A percentile compares a stretch with the other conserved stretches of the same genome.
Conservation (phyloP, 2,797 vertebrate genomes). For the Lindbergichthys nudifrons region DNA sequence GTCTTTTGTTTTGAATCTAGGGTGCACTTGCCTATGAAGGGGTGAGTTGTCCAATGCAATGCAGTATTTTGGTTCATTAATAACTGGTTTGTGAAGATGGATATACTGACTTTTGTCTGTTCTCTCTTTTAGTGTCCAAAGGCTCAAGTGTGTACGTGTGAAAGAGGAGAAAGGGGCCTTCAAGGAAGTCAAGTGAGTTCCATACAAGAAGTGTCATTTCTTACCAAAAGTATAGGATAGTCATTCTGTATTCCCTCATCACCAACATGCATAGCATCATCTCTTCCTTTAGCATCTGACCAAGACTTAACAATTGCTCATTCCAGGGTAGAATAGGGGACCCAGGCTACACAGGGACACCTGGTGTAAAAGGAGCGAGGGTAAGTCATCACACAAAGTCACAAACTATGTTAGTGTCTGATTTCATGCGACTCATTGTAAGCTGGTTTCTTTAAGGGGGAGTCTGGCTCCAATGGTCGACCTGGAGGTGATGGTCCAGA, state of each 20-base stretch:
- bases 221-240: neutral
- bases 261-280: neutral
- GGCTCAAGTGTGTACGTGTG: constrained; percentile 83
- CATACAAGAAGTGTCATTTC: neutral
- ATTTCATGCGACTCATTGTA: constrained; percentile 5
- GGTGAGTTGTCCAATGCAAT: constrained; percentile 66
- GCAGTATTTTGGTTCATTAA: neutral
- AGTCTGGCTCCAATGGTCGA: constrained; percentile 82
- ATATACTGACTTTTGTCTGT: constrained; percentile 11
- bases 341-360: constrained; percentile 69
- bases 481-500: constrained; percentile 84
- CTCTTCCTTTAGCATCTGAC: neutral
- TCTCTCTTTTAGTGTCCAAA: constrained; percentile 83
- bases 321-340: constrained; percentile 83
- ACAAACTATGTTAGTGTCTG: constrained; percentile 3
- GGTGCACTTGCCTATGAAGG: constrained; percentile 63
- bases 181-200: constrained; percentile 85
- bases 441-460: constrained; percentile 78
- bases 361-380: constrained; percentile 75
- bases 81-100: neutral
- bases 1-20: constrained; percentile 65
- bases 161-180: constrained; percentile 86
- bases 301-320: neutral
- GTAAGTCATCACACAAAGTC: constrained; percentile 49
- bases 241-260: neutral